A percentile compares a stretch with the other conserved stretches of the same genome.
phyloP scores from a whole-genome alignment of 2,888 invertebrate species.

The Yponomeuta evonymella region DNA sequence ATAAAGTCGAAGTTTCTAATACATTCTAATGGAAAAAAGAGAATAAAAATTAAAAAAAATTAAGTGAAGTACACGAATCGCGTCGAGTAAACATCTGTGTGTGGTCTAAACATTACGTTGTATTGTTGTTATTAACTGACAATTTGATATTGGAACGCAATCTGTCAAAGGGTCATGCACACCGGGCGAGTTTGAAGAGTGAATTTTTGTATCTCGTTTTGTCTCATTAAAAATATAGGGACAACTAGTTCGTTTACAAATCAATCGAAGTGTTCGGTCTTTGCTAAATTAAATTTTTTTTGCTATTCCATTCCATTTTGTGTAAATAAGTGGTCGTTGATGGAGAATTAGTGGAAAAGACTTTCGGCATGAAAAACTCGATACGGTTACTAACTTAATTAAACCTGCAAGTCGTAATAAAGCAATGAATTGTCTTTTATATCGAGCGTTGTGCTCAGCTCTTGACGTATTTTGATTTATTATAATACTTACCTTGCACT shows the following conservation, averaged over 20 bases:
- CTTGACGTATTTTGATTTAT: too few species aligned
- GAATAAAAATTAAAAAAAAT: too few species aligned
- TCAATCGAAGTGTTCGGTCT: slow-evolving; percentile 2
- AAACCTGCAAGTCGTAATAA: too few species aligned
- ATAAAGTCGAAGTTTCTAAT: too few species aligned
- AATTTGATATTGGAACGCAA: slow-evolving; percentile 4
- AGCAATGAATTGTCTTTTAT: too few species aligned
- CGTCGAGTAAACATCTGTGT: too few species aligned
- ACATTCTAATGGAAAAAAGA: too few species aligned
- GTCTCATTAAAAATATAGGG: background rate
- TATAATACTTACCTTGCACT: too few species aligned
- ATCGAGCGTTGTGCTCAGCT: too few species aligned
- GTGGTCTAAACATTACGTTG: too few species aligned
- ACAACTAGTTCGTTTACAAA: slow-evolving; percentile 3
- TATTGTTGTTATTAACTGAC: background rate
- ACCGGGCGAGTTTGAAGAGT: background rate
- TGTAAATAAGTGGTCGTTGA: background rate
- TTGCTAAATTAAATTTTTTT: background rate
- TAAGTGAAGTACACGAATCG: too few species aligned
- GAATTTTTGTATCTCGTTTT: background rate
- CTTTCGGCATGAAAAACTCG: background rate
- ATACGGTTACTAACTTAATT: too few species aligned
- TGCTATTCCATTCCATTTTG: background rate
- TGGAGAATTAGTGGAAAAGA: background rate
- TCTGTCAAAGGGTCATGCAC: slow-evolving; percentile 13